phyloP scores from a whole-genome alignment of 1,140 invertebrate species.

The Caenorhabditis elegans region WBcel235 BX284605.5:10756001-10756500 shows the following conservation, averaged over 20 bases:
- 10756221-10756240: not conserved
- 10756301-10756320: not conserved
- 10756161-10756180: not conserved
- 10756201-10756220: not conserved
- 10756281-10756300: not conserved
- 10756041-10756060: not conserved
- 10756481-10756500: not conserved
- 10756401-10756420: not conserved
- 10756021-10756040: not conserved
- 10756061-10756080: not conserved
- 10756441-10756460: not conserved
- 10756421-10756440: not conserved
- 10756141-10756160: not conserved
- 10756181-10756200: not conserved
- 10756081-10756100: not conserved
- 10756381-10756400: not conserved
- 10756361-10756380: not conserved
- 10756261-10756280: too few relatives aligned
- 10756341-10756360: not conserved
- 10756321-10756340: not conserved
- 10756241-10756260: not conserved
- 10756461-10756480: not conserved
- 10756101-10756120: not conserved
- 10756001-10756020: not conserved
- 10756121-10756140: not conserved